phyloP scores from a whole-genome alignment of 2,797 vertebrate species.

The Ibycter americanus region DNA sequence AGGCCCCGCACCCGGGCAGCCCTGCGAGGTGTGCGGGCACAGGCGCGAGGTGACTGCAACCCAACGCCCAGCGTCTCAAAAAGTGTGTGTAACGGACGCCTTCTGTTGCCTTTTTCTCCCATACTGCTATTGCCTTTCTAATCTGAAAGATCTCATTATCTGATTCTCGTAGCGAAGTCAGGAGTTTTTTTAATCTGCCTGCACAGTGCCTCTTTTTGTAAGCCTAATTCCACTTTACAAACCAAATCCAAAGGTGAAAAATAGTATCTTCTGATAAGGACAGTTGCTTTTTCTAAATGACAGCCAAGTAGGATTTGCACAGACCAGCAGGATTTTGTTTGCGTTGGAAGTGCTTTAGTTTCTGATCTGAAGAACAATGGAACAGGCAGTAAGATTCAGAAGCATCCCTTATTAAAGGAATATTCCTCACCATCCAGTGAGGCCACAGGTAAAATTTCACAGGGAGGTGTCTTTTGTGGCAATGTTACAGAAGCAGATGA shows the following conservation, averaged over 20 bases:
- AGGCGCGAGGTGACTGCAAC: not conserved
- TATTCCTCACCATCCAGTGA: not conserved
- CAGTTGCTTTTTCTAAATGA: not conserved
- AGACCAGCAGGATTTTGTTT: not conserved
- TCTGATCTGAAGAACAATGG: not conserved
- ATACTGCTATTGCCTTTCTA: not conserved
- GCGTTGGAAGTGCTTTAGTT: not conserved
- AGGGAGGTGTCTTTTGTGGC: not conserved
- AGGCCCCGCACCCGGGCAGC: too few species aligned
- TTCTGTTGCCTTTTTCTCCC: not conserved
- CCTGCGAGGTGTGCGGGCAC: not conserved
- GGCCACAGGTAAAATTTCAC: not conserved
- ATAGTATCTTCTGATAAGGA: not conserved
- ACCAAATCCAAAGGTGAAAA: slow-evolving; percentile 21
- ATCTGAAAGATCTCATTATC: slow-evolving; percentile 39
- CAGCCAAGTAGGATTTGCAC: not conserved
- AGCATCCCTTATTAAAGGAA: not conserved
- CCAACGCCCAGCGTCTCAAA: not conserved
- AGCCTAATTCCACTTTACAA: not conserved
- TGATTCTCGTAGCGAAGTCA: not conserved
- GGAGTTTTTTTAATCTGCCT: not conserved
- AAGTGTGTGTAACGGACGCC: not conserved
- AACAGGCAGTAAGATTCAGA: not conserved
- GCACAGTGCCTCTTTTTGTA: not conserved
- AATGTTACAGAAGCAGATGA: not conserved